phyloP scores from a whole-genome alignment of 2,888 invertebrate species.

The Phragmatobia fuliginosa region DNA sequence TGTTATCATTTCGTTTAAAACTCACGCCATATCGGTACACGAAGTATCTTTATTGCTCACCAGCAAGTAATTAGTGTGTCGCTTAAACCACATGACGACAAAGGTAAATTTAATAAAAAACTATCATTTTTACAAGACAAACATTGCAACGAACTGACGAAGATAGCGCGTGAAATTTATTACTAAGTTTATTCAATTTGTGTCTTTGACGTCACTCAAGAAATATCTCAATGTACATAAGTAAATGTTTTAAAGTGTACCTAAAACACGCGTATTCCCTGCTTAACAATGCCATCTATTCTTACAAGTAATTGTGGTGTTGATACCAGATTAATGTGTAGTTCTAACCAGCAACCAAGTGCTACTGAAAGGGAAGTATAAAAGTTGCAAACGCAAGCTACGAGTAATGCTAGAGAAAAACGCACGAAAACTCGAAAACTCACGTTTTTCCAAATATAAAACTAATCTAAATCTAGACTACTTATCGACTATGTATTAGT shows the following conservation, averaged over 20 bases:
- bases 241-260: background rate
- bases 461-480: too few relatives aligned
- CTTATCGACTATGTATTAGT: too few relatives aligned
- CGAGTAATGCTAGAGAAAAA: too few relatives aligned
- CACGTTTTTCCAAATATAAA: too few relatives aligned
- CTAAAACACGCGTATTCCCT: too few relatives aligned
- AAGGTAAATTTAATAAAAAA: slow-evolving; percentile 16
- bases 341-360: too few relatives aligned
- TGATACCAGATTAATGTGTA: too few relatives aligned
- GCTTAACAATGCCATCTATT: too few relatives aligned
- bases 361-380: too few relatives aligned
- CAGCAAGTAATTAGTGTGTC: slow-evolving; percentile 30
- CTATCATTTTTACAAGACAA: slow-evolving; percentile 30
- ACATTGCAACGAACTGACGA: slow-evolving; percentile 16
- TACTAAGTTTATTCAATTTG: slow-evolving; percentile 8
- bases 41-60: slow-evolving; percentile 10
- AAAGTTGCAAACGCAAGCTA: too few relatives aligned
- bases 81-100: slow-evolving; percentile 26
- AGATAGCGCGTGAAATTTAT: slow-evolving; percentile 31
- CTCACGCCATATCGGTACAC: slow-evolving; percentile 22
- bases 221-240: background rate
- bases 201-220: background rate
- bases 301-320: too few relatives aligned
- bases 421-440: too few relatives aligned
- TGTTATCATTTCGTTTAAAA: slow-evolving; percentile 15